Base-by-base conservation (phyloP, 2,888 invertebrate genomes). In the Melipona bicolor region DNA sequence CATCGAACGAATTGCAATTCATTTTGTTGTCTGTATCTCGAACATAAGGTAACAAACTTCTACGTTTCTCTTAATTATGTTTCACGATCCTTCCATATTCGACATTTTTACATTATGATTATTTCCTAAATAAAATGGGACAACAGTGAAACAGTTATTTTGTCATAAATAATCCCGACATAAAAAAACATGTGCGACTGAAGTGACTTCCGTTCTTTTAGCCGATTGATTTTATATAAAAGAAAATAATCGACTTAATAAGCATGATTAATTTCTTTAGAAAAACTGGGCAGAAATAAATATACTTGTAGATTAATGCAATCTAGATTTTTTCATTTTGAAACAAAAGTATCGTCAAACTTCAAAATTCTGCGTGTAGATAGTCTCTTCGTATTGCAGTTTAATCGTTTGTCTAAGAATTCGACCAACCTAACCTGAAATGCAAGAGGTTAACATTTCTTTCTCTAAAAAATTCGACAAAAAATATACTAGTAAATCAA, bases 1-100 rank as follows among this genome's bases (percentile, higher is more conserved):
- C 54, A 49, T 87, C 75, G 49, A 78, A 36, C 13, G 56, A 61
- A n/a, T 65, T 32, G 1, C n/a, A 17, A 54, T 21, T 64, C 82
- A 76, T 87, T 36, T 84, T 74, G 32, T n/a, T 36, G 5, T 13
- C 2, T 9, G 24, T 67, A 24, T 50, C 24, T 67, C 9, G 43
- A n/a, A 65, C 9, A 36, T 17, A 43, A n/a, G 15, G 6, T 62
- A 62, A 27, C 27, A 62, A n/a, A 32, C 17, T 62, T 62, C 11
- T 32, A 64, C 13, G 4, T 64, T 64, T 32, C 36, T n/a, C 11
- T 43, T 11, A 21, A 62, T 21, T 32, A 64, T 36, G 36, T 36
- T 36, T 21, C 19, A 9, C 19, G 19, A 27, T 19, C 19, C 4
- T 62, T 32, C 21, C 27, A 62, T 19, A 32, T 27, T 43, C 43